Evolutionary conservation across 2,888 invertebrate genomes (phyloP).

Genomic region (Aporophyla lueneburgensis): DNA sequence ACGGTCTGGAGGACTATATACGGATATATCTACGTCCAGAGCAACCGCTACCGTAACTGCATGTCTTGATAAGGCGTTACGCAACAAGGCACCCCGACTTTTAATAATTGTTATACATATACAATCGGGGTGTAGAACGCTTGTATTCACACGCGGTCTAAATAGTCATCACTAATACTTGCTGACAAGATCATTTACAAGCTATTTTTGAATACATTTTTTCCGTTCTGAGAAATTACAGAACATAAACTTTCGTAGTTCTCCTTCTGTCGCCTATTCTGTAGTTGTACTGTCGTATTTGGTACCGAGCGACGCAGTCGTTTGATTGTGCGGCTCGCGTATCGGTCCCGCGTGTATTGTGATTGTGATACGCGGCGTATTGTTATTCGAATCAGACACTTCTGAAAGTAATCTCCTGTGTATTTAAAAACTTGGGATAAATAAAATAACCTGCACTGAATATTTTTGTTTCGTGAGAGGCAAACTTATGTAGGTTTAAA

Average conservation of each 20-base stretch:
- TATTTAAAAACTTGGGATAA: background rate
- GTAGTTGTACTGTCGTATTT: background rate
- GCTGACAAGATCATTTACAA: background rate
- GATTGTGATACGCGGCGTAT: constrained; percentile 19
- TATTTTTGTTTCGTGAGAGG: no score
- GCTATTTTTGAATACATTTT: background rate
- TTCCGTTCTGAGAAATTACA: background rate
- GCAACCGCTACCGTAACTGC: background rate
- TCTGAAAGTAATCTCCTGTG: background rate
- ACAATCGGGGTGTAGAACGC: background rate
- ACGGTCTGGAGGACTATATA: no score
- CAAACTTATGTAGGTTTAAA: background rate
- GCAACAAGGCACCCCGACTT: background rate
- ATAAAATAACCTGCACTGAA: background rate
- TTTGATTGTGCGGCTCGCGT: constrained; percentile 35
- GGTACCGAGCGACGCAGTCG: constrained; percentile 2
- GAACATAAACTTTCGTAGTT: background rate
- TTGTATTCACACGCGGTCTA: background rate
- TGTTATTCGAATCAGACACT: constrained; percentile 22
- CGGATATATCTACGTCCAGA: background rate
- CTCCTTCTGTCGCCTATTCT: constrained; percentile 13
- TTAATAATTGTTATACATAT: background rate
- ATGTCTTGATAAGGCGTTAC: background rate
- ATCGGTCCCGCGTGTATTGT: constrained; percentile 38
- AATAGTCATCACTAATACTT: background rate